Percentiles rank a stretch among this genome's conserved stretches.
These are phyloP conservation scores for Drosophila ercepeae DNA, from an alignment of 1,140 invertebrate genomes.

Conservation along the genomic window DNA sequence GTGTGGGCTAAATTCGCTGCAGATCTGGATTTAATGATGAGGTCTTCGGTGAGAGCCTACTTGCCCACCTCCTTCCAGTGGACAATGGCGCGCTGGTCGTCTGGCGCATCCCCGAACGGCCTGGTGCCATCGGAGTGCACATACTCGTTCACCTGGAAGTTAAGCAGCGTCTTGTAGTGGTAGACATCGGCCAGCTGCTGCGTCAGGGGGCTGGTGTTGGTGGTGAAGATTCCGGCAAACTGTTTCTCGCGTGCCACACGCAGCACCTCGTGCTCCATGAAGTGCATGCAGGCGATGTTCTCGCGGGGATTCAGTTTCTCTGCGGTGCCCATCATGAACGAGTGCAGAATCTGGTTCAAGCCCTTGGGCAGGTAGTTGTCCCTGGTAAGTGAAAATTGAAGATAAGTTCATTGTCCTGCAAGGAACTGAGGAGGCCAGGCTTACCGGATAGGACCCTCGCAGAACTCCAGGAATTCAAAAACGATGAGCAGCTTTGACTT, in stretches of 20 bases:
- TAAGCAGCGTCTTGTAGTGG: constrained; percentile 90
- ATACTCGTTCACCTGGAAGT: constrained; percentile 93
- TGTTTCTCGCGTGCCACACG: constrained; percentile 86
- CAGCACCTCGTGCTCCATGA: constrained; percentile 90
- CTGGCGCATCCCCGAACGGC: constrained; percentile 89
- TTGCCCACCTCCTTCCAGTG: constrained; percentile 88
- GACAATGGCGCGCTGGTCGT: constrained; percentile 89
- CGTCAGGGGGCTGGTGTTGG: constrained; percentile 93
- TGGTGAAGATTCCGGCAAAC: constrained; percentile 91
- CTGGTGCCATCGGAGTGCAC: constrained; percentile 88
- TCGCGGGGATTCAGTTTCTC: constrained; percentile 87
- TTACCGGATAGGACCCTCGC: constrained; percentile 89
- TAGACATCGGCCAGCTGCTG: constrained; percentile 92
- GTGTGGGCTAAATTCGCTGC: constrained; percentile 67
- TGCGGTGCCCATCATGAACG: constrained; percentile 94
- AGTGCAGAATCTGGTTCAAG: constrained; percentile 90
- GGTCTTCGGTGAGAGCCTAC: constrained; percentile 6
- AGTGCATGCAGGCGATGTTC: constrained; percentile 90
- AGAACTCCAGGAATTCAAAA: constrained; percentile 91
- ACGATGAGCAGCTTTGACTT: constrained; percentile 88
- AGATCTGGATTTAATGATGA: constrained; percentile 25
- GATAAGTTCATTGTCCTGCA: neutral
- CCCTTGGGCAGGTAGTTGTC: constrained; percentile 87
- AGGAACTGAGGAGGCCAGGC: neutral
- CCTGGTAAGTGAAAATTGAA: constrained; percentile 65